Evolutionary conservation across 2,113 vertebrate genomes (phyloP).

Genomic region (Scomber scombrus): DNA sequence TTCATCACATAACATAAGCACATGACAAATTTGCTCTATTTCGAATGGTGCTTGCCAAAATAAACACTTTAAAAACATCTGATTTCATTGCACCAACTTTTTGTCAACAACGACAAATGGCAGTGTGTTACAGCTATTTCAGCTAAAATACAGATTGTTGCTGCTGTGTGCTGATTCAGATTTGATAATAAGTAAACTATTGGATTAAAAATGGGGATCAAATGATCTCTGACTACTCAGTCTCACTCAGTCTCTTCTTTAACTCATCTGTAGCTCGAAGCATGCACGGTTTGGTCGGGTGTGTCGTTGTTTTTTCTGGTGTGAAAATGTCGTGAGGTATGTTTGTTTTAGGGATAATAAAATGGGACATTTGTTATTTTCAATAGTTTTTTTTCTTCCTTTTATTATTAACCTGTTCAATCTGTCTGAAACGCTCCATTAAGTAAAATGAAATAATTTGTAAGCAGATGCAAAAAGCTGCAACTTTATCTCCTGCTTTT

Average conservation of each 20-base stretch:
- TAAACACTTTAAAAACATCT: conserved; percentile 83
- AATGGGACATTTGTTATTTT: too few species aligned
- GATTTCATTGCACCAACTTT: conserved; percentile 73
- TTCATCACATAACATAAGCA: conserved; percentile 83
- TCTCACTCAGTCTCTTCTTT: conserved; percentile 69
- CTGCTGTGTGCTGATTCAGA: conserved; percentile 75
- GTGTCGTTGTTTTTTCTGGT: not conserved
- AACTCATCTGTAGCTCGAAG: not conserved
- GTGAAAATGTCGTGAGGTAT: not conserved
- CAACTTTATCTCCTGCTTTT: too few species aligned
- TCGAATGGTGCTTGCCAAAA: conserved; percentile 87
- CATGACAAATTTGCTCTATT: conserved; percentile 84
- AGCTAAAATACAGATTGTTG: conserved; percentile 75
- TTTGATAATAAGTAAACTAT: conserved; percentile 79
- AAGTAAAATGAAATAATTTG: too few species aligned
- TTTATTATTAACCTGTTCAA: too few species aligned
- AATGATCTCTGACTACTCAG: conserved; percentile 71
- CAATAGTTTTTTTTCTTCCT: too few species aligned
- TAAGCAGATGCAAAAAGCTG: too few species aligned
- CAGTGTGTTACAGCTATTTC: conserved; percentile 75
- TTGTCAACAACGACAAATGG: conserved; percentile 64
- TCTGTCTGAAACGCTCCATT: too few species aligned
- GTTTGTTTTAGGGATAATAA: too few species aligned
- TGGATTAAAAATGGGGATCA: conserved; percentile 78
- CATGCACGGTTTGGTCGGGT: not conserved